These are phyloP conservation scores for Apostichopus parvimensis DNA, from an alignment of 35 echinoderm and acorn worm genomes.

Conservation along the genomic window DNA sequence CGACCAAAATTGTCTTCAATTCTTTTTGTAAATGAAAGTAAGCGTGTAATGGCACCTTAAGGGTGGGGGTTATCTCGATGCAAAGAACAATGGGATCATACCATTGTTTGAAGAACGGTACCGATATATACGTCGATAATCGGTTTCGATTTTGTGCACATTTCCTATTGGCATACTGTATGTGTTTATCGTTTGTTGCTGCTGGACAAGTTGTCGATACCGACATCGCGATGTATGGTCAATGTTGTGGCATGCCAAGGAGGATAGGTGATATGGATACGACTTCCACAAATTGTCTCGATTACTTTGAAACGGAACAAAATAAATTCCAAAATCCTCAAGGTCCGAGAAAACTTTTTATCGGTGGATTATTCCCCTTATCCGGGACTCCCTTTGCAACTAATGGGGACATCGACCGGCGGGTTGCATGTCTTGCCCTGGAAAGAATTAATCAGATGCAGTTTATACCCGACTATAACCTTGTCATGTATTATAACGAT, in stretches of 20 bases:
- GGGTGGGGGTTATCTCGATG: not conserved
- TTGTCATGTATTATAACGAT: slow-evolving; percentile 93
- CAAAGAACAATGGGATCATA: slow-evolving; percentile 26
- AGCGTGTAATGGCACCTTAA: not conserved
- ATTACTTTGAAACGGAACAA: slow-evolving; percentile 37
- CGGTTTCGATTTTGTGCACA: not conserved
- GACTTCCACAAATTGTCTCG: slow-evolving; percentile 32
- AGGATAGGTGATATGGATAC: not conserved
- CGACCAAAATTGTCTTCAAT: too few relatives aligned
- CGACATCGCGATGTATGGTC: slow-evolving; percentile 41
- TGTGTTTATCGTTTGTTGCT: not conserved
- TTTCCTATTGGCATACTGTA: not conserved
- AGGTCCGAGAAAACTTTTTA: slow-evolving; percentile 65
- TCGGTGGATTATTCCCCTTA: slow-evolving; percentile 81
- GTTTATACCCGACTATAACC: slow-evolving; percentile 67
- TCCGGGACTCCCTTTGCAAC: slow-evolving; percentile 52
- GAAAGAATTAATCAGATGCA: slow-evolving; percentile 75
- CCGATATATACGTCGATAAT: not conserved
- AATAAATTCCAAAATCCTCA: slow-evolving; percentile 50
- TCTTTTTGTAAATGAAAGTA: not conserved
- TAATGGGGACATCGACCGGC: slow-evolving; percentile 70
- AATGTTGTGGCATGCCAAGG: slow-evolving; percentile 49
- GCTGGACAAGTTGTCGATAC: slow-evolving; percentile 36
- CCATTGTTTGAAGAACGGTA: slow-evolving; percentile 4
- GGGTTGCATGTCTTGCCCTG: slow-evolving; percentile 81